phyloP scores from a whole-genome alignment of 2,888 invertebrate genomes.

The Nasonia oneida region DNA sequence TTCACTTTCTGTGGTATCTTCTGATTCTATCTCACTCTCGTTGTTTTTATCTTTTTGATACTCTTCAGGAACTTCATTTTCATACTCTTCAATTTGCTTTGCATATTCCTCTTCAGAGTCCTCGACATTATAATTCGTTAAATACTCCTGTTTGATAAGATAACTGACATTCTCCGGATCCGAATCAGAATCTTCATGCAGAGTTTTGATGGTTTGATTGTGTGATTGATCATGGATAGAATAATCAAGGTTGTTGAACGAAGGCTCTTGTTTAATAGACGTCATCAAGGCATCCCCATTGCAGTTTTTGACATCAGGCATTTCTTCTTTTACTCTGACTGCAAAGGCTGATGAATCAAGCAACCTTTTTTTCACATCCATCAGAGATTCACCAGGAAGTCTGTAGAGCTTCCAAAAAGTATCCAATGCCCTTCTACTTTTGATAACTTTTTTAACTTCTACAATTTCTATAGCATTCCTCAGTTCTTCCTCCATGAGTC shows the following conservation, averaged over 20 bases:
- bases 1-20: slow-evolving; percentile 26
- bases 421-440: slow-evolving; percentile 53
- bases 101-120: slow-evolving; percentile 49
- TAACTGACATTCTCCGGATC: slow-evolving; percentile 57
- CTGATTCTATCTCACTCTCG: slow-evolving; percentile 20
- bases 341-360: background rate
- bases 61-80: slow-evolving; percentile 31
- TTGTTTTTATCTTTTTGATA: slow-evolving; percentile 21
- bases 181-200: slow-evolving; percentile 51
- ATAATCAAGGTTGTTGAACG: background rate
- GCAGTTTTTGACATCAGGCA: background rate
- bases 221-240: background rate
- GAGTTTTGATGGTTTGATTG: background rate
- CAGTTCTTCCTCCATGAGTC: slow-evolving; percentile 19
- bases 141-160: slow-evolving; percentile 54
- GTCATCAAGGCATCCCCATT: background rate
- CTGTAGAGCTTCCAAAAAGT: slow-evolving; percentile 60
- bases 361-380: slow-evolving; percentile 55
- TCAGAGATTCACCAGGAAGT: slow-evolving; percentile 54
- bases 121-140: slow-evolving; percentile 30
- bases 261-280: slow-evolving; percentile 31
- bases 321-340: slow-evolving; percentile 37
- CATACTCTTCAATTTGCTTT: slow-evolving; percentile 6
- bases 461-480: slow-evolving; percentile 26
- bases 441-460: slow-evolving; percentile 41